Evolutionary conservation across 2,888 invertebrate genomes (phyloP).

Genomic region (Chirona hameri): DNA sequence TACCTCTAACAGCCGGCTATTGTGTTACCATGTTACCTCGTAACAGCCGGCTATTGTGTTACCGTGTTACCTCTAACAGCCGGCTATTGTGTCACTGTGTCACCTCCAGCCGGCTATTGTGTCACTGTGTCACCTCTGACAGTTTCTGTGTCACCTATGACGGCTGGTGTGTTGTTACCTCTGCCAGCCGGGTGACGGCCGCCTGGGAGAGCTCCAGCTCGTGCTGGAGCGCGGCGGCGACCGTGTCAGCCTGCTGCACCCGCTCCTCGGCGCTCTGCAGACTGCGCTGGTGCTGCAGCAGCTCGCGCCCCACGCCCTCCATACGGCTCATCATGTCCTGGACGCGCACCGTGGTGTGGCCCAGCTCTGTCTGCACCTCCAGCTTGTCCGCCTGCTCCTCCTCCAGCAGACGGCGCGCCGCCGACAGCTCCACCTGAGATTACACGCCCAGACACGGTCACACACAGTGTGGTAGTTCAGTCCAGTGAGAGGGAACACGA

Average conservation of each 20-base stretch:
- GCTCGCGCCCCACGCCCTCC: slow-evolving; percentile 40
- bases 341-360: slow-evolving; percentile 58
- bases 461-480: too few relatives aligned
- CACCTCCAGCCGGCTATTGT: too few relatives aligned
- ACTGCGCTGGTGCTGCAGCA: not conserved
- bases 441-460: not conserved
- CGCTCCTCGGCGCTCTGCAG: not conserved
- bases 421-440: not conserved
- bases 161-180: not conserved
- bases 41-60: too few relatives aligned
- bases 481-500: not conserved
- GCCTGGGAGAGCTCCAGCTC: not conserved
- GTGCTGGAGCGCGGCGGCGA: not conserved
- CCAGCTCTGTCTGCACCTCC: slow-evolving; percentile 68
- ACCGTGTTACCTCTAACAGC: too few relatives aligned
- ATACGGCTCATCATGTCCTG: slow-evolving; percentile 41
- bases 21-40: too few relatives aligned
- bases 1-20: too few relatives aligned
- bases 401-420: slow-evolving; percentile 52
- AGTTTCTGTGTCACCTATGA: too few relatives aligned
- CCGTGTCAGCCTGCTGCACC: not conserved
- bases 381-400: slow-evolving; percentile 68
- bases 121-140: too few relatives aligned
- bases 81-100: too few relatives aligned
- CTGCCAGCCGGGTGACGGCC: not conserved